phyloP scores from a whole-genome alignment of 2,797 vertebrate genomes.

The Lindbergichthys nudifrons region DNA sequence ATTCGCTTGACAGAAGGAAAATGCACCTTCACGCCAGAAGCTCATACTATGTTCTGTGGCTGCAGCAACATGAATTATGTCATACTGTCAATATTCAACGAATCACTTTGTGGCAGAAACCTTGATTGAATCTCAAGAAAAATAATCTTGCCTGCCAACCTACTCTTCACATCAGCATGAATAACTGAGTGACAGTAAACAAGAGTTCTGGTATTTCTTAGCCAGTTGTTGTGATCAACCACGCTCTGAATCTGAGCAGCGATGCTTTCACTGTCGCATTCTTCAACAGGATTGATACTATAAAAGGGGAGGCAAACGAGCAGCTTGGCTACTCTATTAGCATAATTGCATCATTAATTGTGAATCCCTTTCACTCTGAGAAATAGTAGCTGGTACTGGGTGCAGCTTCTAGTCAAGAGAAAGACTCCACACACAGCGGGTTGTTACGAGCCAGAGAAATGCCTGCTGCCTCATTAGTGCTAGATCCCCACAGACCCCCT shows the following conservation, averaged over 20 bases:
- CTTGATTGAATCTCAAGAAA: constrained; percentile 1
- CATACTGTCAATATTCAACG: constrained; percentile 27
- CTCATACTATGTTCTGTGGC: constrained; percentile 17
- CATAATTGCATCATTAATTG: constrained; percentile 86
- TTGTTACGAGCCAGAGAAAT: constrained; percentile 74
- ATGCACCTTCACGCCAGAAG: constrained; percentile 36
- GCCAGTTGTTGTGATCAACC: constrained; percentile 33
- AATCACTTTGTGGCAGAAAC: constrained; percentile 18
- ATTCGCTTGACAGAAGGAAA: constrained; percentile 38
- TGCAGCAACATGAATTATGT: constrained; percentile 17
- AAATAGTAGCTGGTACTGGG: constrained; percentile 75
- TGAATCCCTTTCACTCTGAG: constrained; percentile 73
- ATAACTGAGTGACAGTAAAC: constrained; percentile 16
- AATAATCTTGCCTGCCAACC: constrained; percentile 10
- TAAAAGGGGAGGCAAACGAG: constrained; percentile 61
- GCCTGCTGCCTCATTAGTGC: constrained; percentile 80
- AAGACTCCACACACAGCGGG: constrained; percentile 70
- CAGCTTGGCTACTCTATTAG: constrained; percentile 73
- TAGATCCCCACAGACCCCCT: constrained; percentile 67
- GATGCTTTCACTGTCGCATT: constrained; percentile 61
- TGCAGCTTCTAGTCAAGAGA: constrained; percentile 65
- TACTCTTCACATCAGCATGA: neutral
- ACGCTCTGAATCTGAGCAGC: constrained; percentile 28
- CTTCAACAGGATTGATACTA: constrained; percentile 74
- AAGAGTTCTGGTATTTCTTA: constrained; percentile 17